phyloP scores from a whole-genome alignment of 2,113 vertebrate species.

The Emydura subglobosa region DNA sequence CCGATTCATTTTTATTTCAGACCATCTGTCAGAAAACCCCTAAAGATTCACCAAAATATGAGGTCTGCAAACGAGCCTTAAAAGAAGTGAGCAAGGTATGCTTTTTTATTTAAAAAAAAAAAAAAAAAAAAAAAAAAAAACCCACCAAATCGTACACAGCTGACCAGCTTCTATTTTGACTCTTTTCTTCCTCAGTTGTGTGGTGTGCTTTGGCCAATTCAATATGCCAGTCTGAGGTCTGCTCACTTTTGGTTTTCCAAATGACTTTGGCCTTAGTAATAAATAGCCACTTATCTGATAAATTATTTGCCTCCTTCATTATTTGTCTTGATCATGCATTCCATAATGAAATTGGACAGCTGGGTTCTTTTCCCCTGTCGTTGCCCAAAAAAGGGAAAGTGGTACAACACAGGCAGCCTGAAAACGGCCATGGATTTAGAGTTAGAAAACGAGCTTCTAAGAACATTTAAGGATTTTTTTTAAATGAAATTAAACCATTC shows the following conservation, averaged over 20 bases:
- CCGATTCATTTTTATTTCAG: conserved; percentile 77
- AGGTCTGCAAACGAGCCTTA: conserved; percentile 89
- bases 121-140: no score
- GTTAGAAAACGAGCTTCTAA: background rate
- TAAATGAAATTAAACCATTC: background rate
- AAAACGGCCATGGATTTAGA: background rate
- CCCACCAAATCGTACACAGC: background rate
- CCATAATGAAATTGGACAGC: background rate
- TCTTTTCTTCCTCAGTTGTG: background rate
- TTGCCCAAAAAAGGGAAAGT: rapidly evolving
- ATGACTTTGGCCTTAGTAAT: background rate
- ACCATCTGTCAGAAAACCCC: conserved; percentile 97
- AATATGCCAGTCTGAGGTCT: background rate
- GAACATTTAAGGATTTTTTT: background rate
- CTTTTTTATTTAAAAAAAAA: background rate
- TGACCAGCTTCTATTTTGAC: background rate
- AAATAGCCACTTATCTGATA: background rate
- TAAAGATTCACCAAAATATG: conserved; percentile 87
- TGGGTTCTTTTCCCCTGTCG: background rate
- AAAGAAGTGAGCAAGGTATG: conserved; percentile 95
- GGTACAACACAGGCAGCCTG: rapidly evolving
- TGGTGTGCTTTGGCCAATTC: background rate
- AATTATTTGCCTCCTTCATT: background rate
- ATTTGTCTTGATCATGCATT: background rate
- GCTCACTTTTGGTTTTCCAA: background rate